phyloP scores from a whole-genome alignment of 2,888 invertebrate species.

The Drosophila borborema region DNA sequence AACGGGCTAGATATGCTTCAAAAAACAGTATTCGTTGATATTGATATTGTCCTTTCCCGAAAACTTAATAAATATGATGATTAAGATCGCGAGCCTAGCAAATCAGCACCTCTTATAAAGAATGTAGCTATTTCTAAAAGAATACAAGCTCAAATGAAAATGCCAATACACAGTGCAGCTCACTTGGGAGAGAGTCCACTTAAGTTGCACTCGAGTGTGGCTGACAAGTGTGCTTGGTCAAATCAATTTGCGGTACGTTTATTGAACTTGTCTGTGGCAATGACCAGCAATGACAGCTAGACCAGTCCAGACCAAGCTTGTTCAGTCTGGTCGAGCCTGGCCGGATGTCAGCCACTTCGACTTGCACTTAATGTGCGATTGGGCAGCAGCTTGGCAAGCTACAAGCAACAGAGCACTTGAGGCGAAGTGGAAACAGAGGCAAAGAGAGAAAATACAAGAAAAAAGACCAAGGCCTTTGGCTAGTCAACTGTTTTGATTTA shows the following conservation, averaged over 20 bases:
- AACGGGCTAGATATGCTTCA: too few species aligned
- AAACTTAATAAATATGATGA: neutral
- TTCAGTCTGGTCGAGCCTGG: slow-evolving; percentile 7
- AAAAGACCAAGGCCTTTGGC: slow-evolving; percentile 3
- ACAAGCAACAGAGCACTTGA: slow-evolving; percentile 50
- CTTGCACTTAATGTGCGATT: slow-evolving; percentile 65
- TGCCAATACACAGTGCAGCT: slow-evolving; percentile 32
- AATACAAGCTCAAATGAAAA: slow-evolving; percentile 11
- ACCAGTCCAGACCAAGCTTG: neutral
- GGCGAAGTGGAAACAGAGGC: neutral
- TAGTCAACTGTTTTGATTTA: slow-evolving; percentile 53
- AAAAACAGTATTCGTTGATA: too few species aligned
- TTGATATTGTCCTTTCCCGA: neutral
- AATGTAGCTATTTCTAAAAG: slow-evolving; percentile 3
- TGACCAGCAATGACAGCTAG: slow-evolving; percentile 16
- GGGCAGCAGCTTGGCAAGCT: slow-evolving; percentile 52
- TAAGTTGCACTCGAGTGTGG: slow-evolving; percentile 43
- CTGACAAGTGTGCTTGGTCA: slow-evolving; percentile 62
- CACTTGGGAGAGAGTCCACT: slow-evolving; percentile 26
- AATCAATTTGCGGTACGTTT: slow-evolving; percentile 76
- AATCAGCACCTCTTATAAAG: neutral
- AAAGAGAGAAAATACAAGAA: neutral
- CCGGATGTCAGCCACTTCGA: slow-evolving; percentile 50
- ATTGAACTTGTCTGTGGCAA: slow-evolving; percentile 67
- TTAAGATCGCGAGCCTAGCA: neutral